These are phyloP conservation scores for Pristionchus japonicus DNA, from an alignment of 2,888 invertebrate species.

Conservation along the genomic window DNA sequence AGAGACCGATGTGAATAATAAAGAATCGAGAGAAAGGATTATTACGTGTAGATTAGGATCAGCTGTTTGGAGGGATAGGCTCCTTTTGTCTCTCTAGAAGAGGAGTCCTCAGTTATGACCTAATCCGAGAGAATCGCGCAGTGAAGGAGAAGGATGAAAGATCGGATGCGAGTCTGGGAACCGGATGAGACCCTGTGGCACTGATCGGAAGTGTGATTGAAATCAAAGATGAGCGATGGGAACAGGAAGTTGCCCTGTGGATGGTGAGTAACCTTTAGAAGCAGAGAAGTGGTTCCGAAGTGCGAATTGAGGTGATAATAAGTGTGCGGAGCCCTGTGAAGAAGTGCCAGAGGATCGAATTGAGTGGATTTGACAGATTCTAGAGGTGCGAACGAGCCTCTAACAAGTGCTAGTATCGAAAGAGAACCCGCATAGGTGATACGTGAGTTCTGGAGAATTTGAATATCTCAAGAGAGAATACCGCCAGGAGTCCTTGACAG, in stretches of 20 bases:
- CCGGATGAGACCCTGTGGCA: neutral
- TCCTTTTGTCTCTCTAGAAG: constrained; percentile 20
- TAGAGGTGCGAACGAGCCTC: neutral
- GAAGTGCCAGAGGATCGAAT: neutral
- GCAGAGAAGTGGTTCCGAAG: neutral
- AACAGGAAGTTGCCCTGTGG: neutral
- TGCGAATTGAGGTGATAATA: neutral
- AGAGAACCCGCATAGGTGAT: too few species aligned
- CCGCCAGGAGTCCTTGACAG: neutral
- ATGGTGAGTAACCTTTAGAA: neutral
- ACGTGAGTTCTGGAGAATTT: too few species aligned
- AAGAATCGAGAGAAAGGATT: neutral
- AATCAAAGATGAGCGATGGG: neutral
- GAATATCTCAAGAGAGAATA: neutral
- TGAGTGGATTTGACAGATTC: neutral
- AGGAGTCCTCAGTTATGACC: neutral
- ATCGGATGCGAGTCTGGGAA: neutral
- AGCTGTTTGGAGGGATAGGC: constrained; percentile 1
- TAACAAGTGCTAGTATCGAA: neutral
- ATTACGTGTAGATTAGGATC: constrained; percentile 34
- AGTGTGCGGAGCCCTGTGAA: neutral
- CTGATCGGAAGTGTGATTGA: neutral
- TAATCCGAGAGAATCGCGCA: neutral
- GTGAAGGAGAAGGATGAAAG: constrained; percentile 8
- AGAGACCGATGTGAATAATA: constrained; percentile 13